Percentiles rank a stretch among this genome's conserved stretches.
These are phyloP conservation scores for Myotis findleyi DNA, from an alignment of 2,797 vertebrate species.

Conservation along the genomic window DNA sequence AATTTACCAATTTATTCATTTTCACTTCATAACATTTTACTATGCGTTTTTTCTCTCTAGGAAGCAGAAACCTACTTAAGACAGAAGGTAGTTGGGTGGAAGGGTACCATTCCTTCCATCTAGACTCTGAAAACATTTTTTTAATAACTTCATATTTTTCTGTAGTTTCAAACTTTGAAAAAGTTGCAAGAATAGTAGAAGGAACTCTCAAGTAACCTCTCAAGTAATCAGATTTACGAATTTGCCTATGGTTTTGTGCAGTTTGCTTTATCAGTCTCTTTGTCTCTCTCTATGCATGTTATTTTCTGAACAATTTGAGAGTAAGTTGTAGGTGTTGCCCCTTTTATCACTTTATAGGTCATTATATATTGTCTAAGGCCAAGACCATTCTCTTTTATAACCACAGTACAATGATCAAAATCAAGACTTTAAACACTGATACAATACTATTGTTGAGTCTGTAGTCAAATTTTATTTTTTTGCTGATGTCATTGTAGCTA, in stretches of 20 bases:
- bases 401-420: not conserved
- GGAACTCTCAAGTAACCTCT: not conserved
- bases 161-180: not conserved
- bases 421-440: not conserved
- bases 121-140: not conserved
- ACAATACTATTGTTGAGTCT: not conserved
- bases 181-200: not conserved
- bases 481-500: not conserved
- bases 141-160: not conserved
- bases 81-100: not conserved
- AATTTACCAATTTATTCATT: not conserved
- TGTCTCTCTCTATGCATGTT: not conserved
- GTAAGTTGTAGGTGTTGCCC: not conserved
- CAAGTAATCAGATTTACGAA: not conserved
- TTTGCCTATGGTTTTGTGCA: not conserved
- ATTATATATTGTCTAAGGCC: not conserved
- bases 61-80: not conserved
- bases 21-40: not conserved
- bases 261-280: not conserved
- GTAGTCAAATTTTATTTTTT: not conserved
- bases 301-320: not conserved
- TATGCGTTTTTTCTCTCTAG: not conserved
- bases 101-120: not conserved
- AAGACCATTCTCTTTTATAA: conserved; percentile 16
- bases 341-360: not conserved